A percentile compares a stretch with the other conserved stretches of the same genome.
phyloP scores from a whole-genome alignment of 2,888 invertebrate genomes.

The Drosophila suboccidentalis region DNA sequence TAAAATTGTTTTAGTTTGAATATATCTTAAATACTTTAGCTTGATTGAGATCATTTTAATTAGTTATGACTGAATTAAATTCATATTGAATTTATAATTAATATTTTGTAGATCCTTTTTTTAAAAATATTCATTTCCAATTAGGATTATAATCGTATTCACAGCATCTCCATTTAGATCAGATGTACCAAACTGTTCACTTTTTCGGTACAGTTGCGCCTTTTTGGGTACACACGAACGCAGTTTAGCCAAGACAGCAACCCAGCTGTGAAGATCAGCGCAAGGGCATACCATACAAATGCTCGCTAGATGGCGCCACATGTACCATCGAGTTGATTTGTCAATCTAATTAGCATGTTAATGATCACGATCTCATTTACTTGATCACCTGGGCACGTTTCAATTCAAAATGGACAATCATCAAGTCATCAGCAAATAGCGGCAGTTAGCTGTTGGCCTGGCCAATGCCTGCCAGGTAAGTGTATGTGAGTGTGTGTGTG shows the following conservation, averaged over 20 bases:
- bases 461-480: constrained; percentile 17
- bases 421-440: constrained; percentile 59
- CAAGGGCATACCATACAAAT: not conserved
- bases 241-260: constrained; percentile 6
- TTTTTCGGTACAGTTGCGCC: not conserved
- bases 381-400: constrained; percentile 18
- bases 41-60: no score
- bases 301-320: constrained; percentile 55
- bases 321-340: not conserved
- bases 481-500: constrained; percentile 22
- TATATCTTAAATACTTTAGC: no score
- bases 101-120: not conserved
- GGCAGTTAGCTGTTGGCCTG: constrained; percentile 49
- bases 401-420: constrained; percentile 48
- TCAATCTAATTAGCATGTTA: constrained; percentile 19
- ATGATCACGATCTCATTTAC: constrained; percentile 14
- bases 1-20: no score
- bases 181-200: constrained; percentile 3
- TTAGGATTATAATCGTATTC: not conserved
- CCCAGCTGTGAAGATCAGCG: constrained; percentile 35
- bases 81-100: no score
- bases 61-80: no score
- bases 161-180: not conserved
- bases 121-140: not conserved
- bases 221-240: not conserved